Evolutionary conservation across 2,888 invertebrate species (phyloP), one percentile per base, ranked within the genome.

Genomic region (Trisateles emortualis): DNA sequence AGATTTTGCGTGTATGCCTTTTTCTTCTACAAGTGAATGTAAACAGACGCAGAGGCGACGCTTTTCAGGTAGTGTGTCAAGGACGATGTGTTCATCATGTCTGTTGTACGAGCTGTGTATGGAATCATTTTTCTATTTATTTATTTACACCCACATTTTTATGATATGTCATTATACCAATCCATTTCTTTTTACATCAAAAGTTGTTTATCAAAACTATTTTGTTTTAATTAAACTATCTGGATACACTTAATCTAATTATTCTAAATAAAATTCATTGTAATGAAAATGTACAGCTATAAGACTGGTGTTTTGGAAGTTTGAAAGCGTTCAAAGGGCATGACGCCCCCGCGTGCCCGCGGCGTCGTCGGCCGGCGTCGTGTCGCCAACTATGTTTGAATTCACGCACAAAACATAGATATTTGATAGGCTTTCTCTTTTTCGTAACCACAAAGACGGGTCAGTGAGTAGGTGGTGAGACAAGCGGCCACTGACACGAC

Each of bases 11-110:
- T 70, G 52, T 33, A 52, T 72, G 53, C 48, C 51, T 47, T 68
- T 72, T 71, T 44, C 47, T 59, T 54, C 53, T 44, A 38, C 51
- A 52, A 43, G 71, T 70, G 68, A 54, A 41, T 64, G 66, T 72
- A 61, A 74, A 59, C 56, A 57, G 51, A 49, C 41, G 41, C 62
- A 47, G 54, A 51, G 52, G 48, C 46, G 59, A 56, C 64, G 50
- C 54, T 62, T 74, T 68, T 70, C 56, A 73, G 74, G 74, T 73
- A 71, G 40, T 68, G 60, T 73, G 74, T 69, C 74, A 75, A 73
- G 74, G 76, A 50, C 58, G 50, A 60, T 49, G 29, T 11, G 35
- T 68, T 41, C 14, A 19, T 38, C 36, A n/a, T n/a, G 19, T 36
- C 36, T 36, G 36, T 19, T 36, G 17, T 11, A 16, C 16, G 16